Evolutionary conservation across 2,113 vertebrate species (phyloP).

Genomic region (Otolemur garnettii): DNA sequence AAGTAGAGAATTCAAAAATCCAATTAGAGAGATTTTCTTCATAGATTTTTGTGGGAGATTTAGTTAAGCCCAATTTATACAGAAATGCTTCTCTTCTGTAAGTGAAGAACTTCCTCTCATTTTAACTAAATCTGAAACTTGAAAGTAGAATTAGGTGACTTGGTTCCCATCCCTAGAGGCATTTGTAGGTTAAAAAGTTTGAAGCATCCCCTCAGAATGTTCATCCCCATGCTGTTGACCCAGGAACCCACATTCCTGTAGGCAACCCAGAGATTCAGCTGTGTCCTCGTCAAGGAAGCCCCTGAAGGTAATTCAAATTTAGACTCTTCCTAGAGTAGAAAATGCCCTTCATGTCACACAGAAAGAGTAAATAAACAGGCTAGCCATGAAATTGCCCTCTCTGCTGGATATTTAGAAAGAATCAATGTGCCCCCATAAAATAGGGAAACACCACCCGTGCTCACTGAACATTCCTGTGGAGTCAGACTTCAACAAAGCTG

Average conservation of each 20-base stretch:
- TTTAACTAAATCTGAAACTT: constrained; percentile 46
- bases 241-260: not conserved
- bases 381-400: not conserved
- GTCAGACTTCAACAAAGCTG: not conserved
- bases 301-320: not conserved
- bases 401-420: not conserved
- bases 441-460: not conserved
- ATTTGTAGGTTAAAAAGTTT: constrained; percentile 11
- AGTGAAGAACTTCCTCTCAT: not conserved
- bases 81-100: not conserved
- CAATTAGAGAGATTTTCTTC: not conserved
- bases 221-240: not conserved
- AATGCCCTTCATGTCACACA: not conserved
- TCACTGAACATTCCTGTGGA: not conserved
- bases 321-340: not conserved
- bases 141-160: not conserved
- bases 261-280: not conserved
- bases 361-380: not conserved
- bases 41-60: constrained; percentile 22
- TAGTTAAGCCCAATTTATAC: not conserved
- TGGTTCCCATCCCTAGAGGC: not conserved
- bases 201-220: not conserved
- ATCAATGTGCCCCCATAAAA: not conserved
- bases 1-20: constrained; percentile 38
- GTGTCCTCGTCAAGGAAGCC: not conserved